These are phyloP conservation scores for Dascillus cervinus DNA, from an alignment of 2,888 invertebrate species.

Conservation along the genomic window DNA sequence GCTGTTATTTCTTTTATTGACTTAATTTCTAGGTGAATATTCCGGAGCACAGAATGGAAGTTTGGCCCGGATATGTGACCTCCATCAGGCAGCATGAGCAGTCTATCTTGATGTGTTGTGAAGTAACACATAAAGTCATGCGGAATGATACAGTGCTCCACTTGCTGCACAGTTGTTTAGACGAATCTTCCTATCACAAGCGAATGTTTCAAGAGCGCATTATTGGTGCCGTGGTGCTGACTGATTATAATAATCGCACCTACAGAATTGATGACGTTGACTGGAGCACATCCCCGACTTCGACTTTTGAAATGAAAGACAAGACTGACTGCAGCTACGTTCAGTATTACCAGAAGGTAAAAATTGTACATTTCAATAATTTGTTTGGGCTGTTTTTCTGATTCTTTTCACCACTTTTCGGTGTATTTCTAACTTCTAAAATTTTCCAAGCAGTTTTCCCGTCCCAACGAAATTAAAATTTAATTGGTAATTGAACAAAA, in stretches of 20 bases:
- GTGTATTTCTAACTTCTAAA: no score
- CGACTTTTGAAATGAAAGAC: constrained; percentile 53
- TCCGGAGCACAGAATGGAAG: constrained; percentile 55
- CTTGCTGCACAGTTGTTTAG: constrained; percentile 49
- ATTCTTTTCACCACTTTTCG: no score
- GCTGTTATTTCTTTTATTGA: no score
- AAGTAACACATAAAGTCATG: constrained; percentile 78
- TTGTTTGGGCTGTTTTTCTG: no score
- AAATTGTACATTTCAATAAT: no score
- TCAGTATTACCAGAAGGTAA: constrained; percentile 58
- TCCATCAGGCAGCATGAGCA: constrained; percentile 77
- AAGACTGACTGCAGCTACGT: constrained; percentile 48
- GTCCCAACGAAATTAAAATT: no score
- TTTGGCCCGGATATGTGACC: constrained; percentile 83
- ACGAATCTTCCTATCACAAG: constrained; percentile 43
- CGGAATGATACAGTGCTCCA: constrained; percentile 66
- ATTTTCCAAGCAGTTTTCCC: no score
- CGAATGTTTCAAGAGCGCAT: constrained; percentile 48
- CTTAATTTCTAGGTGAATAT: constrained; percentile 53
- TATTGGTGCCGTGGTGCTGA: constrained; percentile 59
- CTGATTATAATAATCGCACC: constrained; percentile 69
- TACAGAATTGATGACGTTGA: constrained; percentile 70
- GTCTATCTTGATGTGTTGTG: constrained; percentile 66
- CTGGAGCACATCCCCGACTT: constrained; percentile 50
- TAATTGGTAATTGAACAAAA: no score